Base-by-base conservation (phyloP, 1,140 invertebrate species). In the Laupala kohalensis region DNA sequence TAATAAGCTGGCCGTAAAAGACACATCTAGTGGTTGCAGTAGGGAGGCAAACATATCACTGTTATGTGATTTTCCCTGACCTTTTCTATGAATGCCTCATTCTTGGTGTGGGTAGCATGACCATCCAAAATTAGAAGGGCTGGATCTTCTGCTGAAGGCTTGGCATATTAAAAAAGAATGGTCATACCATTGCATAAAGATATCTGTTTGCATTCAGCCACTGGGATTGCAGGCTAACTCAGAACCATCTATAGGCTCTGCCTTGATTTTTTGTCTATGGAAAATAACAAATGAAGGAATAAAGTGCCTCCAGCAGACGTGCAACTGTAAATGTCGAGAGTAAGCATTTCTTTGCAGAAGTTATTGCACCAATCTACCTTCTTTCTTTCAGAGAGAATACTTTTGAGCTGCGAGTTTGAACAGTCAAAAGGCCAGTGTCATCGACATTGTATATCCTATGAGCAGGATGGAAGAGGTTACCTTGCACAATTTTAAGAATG, bases 1-100 rank as follows among this genome's bases (percentile, higher is more conserved):
- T 75, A 79, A 72, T 76, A 76, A 25, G 75, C 75, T 6, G 30
- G 30, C 23, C 74, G 81, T 80, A 73, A 83, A 78, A 64, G 74
- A 74, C 19, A 80, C 77, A 74, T 82, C 81, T 3, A 83, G 75
- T 25, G 80, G 79, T 70, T 83, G 81, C 75, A 75, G 62, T 81
- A 80, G 30, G 79, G 78, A 9, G 79, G 78, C 15, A 79, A 73
- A 29, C 74, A 76, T 37, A 77, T 15, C 25, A 78, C 70, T 6
- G 71, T 72, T 24, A 75, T 67, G 25, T 72, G 62, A 30, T 77
- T 76, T 64, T 75, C 73, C 67, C 72, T 76, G 53, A 73, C 69
- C 29, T 73, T 73, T 26, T 78, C 74, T 25, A 75, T 77, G 0
- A 78, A 65, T 12, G 80, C 77, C 24, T 82, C 69, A 76, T 79